These are phyloP conservation scores for Pemphredon lugubris DNA, from an alignment of 2,888 invertebrate genomes.

Conservation along the genomic window DNA sequence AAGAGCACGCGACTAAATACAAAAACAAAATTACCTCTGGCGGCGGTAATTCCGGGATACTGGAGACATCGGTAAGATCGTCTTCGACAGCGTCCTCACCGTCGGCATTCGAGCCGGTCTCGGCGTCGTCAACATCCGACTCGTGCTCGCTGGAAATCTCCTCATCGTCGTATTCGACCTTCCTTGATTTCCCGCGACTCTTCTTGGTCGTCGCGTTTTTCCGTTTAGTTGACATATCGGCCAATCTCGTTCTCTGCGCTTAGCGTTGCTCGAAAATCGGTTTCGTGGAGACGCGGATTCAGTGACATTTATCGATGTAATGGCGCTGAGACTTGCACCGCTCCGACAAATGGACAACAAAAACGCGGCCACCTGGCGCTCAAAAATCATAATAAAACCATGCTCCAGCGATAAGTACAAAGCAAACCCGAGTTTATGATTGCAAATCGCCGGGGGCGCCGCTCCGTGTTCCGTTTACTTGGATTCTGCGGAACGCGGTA, in stretches of 20 bases:
- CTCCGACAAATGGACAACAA: constrained; percentile 66
- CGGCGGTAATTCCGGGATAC: constrained; percentile 77
- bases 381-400: constrained; percentile 72
- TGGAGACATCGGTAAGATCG: constrained; percentile 73
- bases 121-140: constrained; percentile 76
- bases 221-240: constrained; percentile 75
- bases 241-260: constrained; percentile 14
- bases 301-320: constrained; percentile 73
- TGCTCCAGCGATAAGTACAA: constrained; percentile 67
- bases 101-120: constrained; percentile 70
- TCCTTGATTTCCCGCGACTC: constrained; percentile 73
- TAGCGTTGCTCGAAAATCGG: constrained; percentile 28
- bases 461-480: constrained; percentile 37
- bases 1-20: too few relatives aligned
- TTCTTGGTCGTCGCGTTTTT: constrained; percentile 73
- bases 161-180: constrained; percentile 79
- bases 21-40: constrained; percentile 74
- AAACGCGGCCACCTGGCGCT: constrained; percentile 76
- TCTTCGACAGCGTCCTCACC: constrained; percentile 76
- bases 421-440: constrained; percentile 65
- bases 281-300: constrained; percentile 45
- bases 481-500: constrained; percentile 16
- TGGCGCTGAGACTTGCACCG: constrained; percentile 66
- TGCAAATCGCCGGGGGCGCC: constrained; percentile 62
- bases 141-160: constrained; percentile 79